Evolutionary conservation across 2,797 vertebrate species (phyloP).

Genomic region (Spondyliosoma cantharus): DNA sequence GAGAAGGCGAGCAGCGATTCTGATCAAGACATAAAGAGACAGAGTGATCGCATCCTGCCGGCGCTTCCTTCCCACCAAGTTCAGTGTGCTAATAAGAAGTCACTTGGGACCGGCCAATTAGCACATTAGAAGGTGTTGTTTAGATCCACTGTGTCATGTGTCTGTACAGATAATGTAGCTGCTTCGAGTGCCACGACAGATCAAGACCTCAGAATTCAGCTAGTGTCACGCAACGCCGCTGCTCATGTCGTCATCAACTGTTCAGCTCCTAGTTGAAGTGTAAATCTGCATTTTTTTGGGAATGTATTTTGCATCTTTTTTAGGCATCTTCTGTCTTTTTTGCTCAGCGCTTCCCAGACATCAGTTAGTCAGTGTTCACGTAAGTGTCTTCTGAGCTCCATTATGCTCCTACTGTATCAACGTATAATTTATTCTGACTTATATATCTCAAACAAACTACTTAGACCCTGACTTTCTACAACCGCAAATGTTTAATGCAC

Average conservation of each 20-base stretch:
- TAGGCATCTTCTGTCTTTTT: not conserved
- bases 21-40: slow-evolving; percentile 43
- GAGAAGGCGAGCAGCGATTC: slow-evolving; percentile 20
- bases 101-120: slow-evolving; percentile 61
- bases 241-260: slow-evolving; percentile 17
- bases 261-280: not conserved
- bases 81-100: slow-evolving; percentile 22
- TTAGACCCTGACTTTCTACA: not conserved
- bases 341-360: not conserved
- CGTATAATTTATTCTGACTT: not conserved
- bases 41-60: slow-evolving; percentile 37
- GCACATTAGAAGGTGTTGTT: slow-evolving; percentile 52
- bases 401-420: not conserved
- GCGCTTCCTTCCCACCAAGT: slow-evolving; percentile 27
- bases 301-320: not conserved
- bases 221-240: not conserved
- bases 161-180: slow-evolving; percentile 26
- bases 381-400: too few relatives aligned
- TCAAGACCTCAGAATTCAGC: slow-evolving; percentile 42
- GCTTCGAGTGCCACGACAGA: slow-evolving; percentile 17
- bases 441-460: not conserved
- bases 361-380: not conserved
- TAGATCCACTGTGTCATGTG: slow-evolving; percentile 40
- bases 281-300: not conserved
- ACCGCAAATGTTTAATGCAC: not conserved